A percentile compares a stretch with the other conserved stretches of the same genome.
phyloP scores from a whole-genome alignment of 2,888 invertebrate genomes.

The Heliconius hortense region DNA sequence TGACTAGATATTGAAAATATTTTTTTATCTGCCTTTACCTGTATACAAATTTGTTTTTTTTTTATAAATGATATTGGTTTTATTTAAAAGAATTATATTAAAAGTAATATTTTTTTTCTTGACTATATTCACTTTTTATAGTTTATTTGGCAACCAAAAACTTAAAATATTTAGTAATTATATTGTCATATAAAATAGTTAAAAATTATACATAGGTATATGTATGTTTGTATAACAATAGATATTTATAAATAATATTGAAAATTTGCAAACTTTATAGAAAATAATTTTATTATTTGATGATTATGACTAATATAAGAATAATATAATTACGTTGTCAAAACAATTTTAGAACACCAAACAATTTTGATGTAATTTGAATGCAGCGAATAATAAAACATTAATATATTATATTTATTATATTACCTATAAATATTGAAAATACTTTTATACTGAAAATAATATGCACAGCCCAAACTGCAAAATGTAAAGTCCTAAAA shows the following conservation, averaged over 20 bases:
- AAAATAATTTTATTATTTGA: no score
- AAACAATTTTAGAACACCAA: not conserved
- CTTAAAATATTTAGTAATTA: no score
- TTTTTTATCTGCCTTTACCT: not conserved
- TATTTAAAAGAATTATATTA: not conserved
- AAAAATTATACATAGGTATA: no score
- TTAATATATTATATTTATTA: no score
- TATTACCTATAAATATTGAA: no score
- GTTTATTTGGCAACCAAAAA: no score
- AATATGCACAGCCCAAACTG: not conserved
- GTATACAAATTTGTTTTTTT: not conserved
- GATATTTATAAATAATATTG: no score
- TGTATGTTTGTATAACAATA: no score
- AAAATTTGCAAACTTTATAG: no score
- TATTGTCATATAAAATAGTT: no score
- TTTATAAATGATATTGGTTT: not conserved
- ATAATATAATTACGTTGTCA: not conserved
- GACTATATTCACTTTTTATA: not conserved
- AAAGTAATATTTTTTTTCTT: not conserved
- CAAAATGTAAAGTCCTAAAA: not conserved
- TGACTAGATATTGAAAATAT: not conserved
- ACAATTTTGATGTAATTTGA: not conserved
- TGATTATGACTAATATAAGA: not conserved
- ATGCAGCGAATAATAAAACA: not conserved
- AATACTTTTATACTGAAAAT: no score